Conservation (phyloP, 2,888 invertebrate species). For the Rhagonycha fulva region DNA sequence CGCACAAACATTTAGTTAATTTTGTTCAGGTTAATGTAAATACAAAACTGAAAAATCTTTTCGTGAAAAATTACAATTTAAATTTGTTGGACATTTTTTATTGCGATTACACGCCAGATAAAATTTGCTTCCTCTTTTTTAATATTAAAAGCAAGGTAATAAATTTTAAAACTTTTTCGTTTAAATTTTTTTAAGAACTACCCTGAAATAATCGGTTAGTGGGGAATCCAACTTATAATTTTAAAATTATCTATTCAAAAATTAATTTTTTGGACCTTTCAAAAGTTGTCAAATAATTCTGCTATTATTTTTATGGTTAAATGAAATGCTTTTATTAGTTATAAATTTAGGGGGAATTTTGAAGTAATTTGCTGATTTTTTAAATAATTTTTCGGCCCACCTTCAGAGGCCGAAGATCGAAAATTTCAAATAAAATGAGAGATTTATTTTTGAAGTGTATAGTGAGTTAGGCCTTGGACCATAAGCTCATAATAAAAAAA, state of each 20-base stretch:
- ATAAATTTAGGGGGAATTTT: too few species aligned
- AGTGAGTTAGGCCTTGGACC: too few species aligned
- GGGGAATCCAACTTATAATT: neutral
- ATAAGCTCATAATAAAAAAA: too few species aligned
- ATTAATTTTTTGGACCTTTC: neutral
- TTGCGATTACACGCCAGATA: neutral
- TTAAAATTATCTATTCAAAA: too few species aligned
- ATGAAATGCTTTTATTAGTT: too few species aligned
- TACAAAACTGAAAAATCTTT: neutral
- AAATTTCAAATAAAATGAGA: too few species aligned
- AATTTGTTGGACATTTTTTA: neutral
- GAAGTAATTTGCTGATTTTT: too few species aligned
- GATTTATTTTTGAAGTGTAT: too few species aligned
- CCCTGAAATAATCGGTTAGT: neutral
- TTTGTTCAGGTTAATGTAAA: neutral
- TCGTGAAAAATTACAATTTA: neutral
- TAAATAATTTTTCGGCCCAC: too few species aligned
- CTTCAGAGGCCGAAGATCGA: too few species aligned
- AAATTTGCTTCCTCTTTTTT: neutral
- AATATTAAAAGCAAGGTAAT: neutral
- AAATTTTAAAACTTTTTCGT: neutral
- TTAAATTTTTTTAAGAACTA: neutral
- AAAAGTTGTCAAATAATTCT: neutral
- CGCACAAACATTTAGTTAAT: neutral
- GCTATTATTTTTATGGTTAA: too few species aligned